These are phyloP conservation scores for Lucifuga dentata DNA, from an alignment of 2,113 vertebrate genomes.

Conservation along the genomic window DNA sequence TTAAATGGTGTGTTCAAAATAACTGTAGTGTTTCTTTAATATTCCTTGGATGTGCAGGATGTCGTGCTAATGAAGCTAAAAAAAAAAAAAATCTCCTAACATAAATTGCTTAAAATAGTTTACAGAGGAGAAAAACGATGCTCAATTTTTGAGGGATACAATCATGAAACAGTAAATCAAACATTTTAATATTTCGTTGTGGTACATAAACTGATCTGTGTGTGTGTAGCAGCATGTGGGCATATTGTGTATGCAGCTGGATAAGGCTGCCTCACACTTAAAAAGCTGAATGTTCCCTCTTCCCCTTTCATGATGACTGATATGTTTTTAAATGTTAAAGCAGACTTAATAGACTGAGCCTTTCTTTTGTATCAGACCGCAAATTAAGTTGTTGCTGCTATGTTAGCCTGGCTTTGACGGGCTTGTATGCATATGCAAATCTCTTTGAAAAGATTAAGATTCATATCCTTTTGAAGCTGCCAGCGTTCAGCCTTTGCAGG, in stretches of 20 bases:
- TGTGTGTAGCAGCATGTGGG: not conserved
- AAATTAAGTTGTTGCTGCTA: conserved; percentile 35
- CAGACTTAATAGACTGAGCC: not conserved
- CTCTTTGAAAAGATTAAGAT: conserved; percentile 68
- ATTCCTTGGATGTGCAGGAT: too few species aligned
- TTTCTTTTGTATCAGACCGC: conserved; percentile 7
- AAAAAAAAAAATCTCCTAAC: too few species aligned
- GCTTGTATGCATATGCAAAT: conserved; percentile 55
- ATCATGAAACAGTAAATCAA: too few species aligned
- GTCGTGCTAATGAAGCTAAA: too few species aligned
- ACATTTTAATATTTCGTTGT: too few species aligned
- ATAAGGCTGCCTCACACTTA: not conserved
- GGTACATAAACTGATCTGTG: too few species aligned
- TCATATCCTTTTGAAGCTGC: conserved; percentile 57
- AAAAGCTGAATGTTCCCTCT: not conserved
- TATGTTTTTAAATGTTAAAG: conserved; percentile 27
- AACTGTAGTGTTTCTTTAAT: not conserved
- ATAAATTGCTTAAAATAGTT: too few species aligned
- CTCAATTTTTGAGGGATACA: too few species aligned
- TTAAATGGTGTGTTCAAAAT: not conserved
- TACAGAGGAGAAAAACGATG: too few species aligned
- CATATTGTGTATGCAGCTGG: not conserved
- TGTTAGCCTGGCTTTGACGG: conserved; percentile 3
- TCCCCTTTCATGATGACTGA: not conserved
- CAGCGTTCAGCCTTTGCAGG: conserved; percentile 18